Evolutionary conservation across 2,797 vertebrate species (phyloP).

Genomic region (Clarias fuscus): DNA sequence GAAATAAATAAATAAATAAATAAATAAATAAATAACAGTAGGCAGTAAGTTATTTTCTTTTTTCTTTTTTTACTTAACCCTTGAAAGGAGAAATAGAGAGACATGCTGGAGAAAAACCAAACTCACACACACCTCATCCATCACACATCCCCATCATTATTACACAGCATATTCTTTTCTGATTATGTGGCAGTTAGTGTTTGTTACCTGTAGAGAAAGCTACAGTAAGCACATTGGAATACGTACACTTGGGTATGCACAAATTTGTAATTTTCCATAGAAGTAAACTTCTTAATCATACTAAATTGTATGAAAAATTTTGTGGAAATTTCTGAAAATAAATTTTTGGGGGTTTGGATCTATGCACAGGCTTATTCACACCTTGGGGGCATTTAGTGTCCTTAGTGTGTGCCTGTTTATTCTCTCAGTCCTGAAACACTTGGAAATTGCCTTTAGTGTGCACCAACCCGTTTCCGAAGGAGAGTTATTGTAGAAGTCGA

Average conservation of each 20-base stretch:
- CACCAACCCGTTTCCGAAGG: background rate
- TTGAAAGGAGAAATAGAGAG: conserved; percentile 54
- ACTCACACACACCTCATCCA: conserved; percentile 62
- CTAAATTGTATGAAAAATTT: background rate
- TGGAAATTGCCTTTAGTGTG: background rate
- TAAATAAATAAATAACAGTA: background rate
- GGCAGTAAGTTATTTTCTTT: background rate
- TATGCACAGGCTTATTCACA: background rate
- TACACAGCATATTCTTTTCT: conserved; percentile 23
- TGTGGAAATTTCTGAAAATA: background rate
- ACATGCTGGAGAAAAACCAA: conserved; percentile 60
- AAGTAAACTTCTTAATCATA: background rate
- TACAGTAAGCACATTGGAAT: background rate
- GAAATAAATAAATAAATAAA: no score
- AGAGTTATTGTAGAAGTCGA: background rate
- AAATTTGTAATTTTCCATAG: background rate
- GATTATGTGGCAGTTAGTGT: conserved; percentile 22
- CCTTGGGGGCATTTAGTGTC: background rate
- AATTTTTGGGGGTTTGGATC: background rate
- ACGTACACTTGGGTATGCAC: background rate
- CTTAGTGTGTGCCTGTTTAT: background rate
- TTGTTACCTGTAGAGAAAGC: conserved; percentile 30
- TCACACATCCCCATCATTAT: conserved; percentile 56
- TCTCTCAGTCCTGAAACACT: background rate
- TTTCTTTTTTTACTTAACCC: conserved; percentile 65